A percentile compares a stretch with the other conserved stretches of the same genome.
These are phyloP conservation scores for Salvelinus alpinus DNA, from an alignment of 2,113 vertebrate genomes.

Conservation along the genomic window DNA sequence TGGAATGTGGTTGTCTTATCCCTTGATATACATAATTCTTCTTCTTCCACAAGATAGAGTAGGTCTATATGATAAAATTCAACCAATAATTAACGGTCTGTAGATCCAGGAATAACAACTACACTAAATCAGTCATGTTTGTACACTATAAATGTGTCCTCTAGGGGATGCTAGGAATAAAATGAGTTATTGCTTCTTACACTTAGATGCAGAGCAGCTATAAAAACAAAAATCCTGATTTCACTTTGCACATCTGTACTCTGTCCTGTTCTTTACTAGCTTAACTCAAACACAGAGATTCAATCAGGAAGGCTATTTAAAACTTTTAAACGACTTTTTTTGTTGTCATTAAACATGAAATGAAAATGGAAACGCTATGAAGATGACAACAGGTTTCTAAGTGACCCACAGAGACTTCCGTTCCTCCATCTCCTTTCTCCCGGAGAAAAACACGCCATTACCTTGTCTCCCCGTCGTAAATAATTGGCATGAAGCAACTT, in stretches of 20 bases:
- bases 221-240: no score
- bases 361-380: not conserved
- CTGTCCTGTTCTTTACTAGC: no score
- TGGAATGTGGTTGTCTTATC: not conserved
- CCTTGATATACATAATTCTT: not conserved
- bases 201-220: no score
- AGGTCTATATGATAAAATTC: no score
- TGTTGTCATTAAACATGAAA: not conserved
- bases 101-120: no score
- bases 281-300: not conserved
- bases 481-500: conserved; percentile 59
- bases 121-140: no score
- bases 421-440: not conserved
- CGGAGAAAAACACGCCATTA: conserved; percentile 2
- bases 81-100: no score
- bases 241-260: no score
- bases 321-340: not conserved
- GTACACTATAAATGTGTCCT: no score
- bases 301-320: not conserved
- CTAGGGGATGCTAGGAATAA: no score
- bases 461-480: conserved; percentile 46
- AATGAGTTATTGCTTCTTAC: no score
- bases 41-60: no score
- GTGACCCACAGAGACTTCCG: not conserved
- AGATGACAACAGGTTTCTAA: not conserved